Percentiles rank a stretch among this genome's conserved stretches.
Evolutionary conservation across 2,113 vertebrate genomes (phyloP).

Genomic region (Loxodonta africana): DNA sequence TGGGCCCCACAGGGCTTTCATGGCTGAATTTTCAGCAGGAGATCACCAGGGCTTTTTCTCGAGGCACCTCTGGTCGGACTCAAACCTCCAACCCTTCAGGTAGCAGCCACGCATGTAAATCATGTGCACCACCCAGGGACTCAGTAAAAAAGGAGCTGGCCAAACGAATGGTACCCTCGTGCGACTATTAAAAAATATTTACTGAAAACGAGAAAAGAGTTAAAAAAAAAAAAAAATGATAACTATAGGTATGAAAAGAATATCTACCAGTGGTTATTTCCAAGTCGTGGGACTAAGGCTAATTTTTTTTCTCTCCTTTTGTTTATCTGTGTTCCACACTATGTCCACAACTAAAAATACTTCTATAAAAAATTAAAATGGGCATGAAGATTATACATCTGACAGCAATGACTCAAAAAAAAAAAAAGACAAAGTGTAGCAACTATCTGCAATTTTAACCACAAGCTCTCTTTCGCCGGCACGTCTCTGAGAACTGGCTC

Average conservation of each 20-base stretch:
- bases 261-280: background rate
- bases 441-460: background rate
- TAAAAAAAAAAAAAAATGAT: background rate
- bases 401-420: background rate
- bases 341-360: background rate
- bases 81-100: no score
- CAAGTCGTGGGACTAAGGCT: background rate
- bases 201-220: background rate
- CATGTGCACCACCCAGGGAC: no score
- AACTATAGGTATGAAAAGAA: background rate
- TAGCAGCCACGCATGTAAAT: no score
- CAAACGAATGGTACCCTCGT: background rate
- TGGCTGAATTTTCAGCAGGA: no score
- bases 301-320: background rate
- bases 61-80: no score
- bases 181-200: background rate
- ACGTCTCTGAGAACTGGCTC: background rate
- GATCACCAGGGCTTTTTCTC: no score
- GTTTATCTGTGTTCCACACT: background rate
- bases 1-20: no score
- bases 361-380: background rate
- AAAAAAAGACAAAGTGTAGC: background rate
- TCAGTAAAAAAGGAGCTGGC: no score
- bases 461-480: constrained; percentile 32
- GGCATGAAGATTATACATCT: background rate